Evolutionary conservation across 2,888 invertebrate species (phyloP), one percentile per base, ranked within the genome.

Genomic region (Drosophila rellima): DNA sequence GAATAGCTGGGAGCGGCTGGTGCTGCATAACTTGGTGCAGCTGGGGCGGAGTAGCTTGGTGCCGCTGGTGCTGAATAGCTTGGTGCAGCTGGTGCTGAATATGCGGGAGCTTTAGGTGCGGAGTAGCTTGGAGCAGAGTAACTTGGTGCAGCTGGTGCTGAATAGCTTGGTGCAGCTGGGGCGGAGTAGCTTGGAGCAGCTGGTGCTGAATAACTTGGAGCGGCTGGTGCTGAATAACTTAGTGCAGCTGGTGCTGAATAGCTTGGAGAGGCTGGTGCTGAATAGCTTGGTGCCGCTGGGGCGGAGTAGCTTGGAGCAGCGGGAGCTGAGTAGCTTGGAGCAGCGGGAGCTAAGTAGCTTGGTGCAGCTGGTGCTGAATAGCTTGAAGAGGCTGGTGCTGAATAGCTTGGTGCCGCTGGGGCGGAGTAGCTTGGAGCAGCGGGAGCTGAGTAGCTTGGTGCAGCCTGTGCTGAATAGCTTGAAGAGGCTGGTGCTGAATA

Each of bases 281-380:
- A 71, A 37, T 73, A 73, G 0, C 48, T 50, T 1, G 50, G 50
- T 0, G 59, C 50, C 0, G 48, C 52, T 0, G 76, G 66, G 0
- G 71, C 54, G 23, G 72, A 72, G 13, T 78, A 78, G 37, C 61
- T 78, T 0, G 85, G 50, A 2, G 33, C 51, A 0, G 55, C 40
- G 0, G 66, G 67, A 0, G 61, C 68, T 39, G 78, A 67, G 15
- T 76, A 76, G 0, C 61, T 45, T 0, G 51, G 56, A 6, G 71
- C 45, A 0, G 71, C 40, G 0, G 60, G 65, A 5, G 74, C 72
- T 23, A 72, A 69, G n/a, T 78, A 72, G 0, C 59, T 59, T 0
- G 62, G 40, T 7, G 57, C 55, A 0, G 56, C 39, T 0, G 71
- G 65, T 0, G 74, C 62, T 13, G 74, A 66, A 11, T 75, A 74